Percentiles rank a stretch among this genome's conserved stretches.
Evolutionary conservation across 1,140 invertebrate species (phyloP).

Genomic region (Acromyrmex heyeri): DNA sequence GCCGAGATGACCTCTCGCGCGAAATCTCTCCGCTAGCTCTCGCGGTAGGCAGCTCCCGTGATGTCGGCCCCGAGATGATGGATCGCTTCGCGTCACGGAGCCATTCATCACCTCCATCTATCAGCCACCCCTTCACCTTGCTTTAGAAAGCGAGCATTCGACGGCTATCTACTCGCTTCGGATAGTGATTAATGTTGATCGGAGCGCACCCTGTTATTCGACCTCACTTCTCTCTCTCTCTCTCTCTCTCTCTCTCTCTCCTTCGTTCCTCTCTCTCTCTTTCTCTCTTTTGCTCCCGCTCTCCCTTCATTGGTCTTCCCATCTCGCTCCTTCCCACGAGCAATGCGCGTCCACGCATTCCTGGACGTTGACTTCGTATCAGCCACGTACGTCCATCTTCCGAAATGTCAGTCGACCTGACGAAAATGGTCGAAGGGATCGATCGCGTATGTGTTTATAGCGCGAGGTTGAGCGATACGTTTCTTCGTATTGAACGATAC

Average conservation of each 20-base stretch:
- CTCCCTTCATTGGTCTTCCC: conserved; percentile 22
- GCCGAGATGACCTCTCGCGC: conserved; percentile 84
- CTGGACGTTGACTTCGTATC: conserved; percentile 75
- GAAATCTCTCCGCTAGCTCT: conserved; percentile 84
- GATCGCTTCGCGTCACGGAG: conserved; percentile 84
- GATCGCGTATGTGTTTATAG: conserved; percentile 59
- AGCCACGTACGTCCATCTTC: conserved; percentile 74
- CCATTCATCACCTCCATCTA: conserved; percentile 87
- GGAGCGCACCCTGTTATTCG: conserved; percentile 82
- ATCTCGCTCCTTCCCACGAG: conserved; percentile 22
- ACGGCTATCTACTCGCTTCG: conserved; percentile 85
- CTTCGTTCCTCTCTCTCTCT: background rate
- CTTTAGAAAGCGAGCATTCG: conserved; percentile 85
- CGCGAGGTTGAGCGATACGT: conserved; percentile 52
- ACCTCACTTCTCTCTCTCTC: conserved; percentile 71
- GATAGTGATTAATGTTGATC: conserved; percentile 87
- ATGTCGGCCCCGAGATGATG: conserved; percentile 85
- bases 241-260: background rate
- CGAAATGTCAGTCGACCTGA: conserved; percentile 71
- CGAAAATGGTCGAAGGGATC: conserved; percentile 71
- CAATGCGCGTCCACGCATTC: conserved; percentile 67
- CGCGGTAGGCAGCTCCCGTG: conserved; percentile 83
- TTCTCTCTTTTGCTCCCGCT: conserved; percentile 38
- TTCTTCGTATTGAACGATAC: conserved; percentile 59
- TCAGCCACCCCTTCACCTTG: conserved; percentile 85